These are phyloP conservation scores for Ondatra zibethicus DNA, from an alignment of 2,113 vertebrate genomes.

Conservation along the genomic window DNA sequence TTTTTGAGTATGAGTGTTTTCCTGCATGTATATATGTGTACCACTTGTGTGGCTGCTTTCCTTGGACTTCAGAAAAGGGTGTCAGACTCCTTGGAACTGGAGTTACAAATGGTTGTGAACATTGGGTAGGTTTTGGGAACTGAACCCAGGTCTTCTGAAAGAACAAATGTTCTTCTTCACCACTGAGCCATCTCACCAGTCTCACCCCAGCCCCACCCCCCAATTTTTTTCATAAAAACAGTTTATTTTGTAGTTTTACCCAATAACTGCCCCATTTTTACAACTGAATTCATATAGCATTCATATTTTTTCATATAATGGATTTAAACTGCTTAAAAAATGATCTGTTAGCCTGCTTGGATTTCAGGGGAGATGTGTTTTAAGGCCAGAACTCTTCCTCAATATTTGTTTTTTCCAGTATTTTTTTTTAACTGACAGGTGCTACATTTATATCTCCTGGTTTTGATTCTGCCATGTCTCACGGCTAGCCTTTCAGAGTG, in stretches of 20 bases:
- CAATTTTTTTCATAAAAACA: constrained; percentile 87
- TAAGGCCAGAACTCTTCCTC: constrained; percentile 85
- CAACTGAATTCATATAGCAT: constrained; percentile 92
- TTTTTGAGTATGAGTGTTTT: neutral
- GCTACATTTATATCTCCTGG: constrained; percentile 91
- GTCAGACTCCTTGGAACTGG: neutral
- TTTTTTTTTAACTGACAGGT: constrained; percentile 85
- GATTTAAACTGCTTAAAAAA: constrained; percentile 87
- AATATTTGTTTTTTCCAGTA: constrained; percentile 82
- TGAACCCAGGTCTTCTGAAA: neutral
- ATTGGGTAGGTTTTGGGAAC: neutral
- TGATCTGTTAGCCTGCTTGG: constrained; percentile 86
- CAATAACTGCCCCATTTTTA: constrained; percentile 91
- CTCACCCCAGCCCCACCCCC: neutral
- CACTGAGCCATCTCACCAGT: neutral
- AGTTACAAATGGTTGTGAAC: neutral
- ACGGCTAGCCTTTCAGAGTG: constrained; percentile 93
- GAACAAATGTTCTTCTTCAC: neutral
- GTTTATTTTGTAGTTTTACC: constrained; percentile 91
- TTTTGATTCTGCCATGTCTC: constrained; percentile 91
- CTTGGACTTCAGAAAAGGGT: neutral
- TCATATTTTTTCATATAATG: constrained; percentile 89
- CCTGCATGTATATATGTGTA: neutral
- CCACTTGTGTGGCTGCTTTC: neutral
- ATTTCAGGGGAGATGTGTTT: constrained; percentile 90